Evolutionary conservation across 1,140 invertebrate genomes (phyloP).

Genomic region (Drosophila bocki): DNA sequence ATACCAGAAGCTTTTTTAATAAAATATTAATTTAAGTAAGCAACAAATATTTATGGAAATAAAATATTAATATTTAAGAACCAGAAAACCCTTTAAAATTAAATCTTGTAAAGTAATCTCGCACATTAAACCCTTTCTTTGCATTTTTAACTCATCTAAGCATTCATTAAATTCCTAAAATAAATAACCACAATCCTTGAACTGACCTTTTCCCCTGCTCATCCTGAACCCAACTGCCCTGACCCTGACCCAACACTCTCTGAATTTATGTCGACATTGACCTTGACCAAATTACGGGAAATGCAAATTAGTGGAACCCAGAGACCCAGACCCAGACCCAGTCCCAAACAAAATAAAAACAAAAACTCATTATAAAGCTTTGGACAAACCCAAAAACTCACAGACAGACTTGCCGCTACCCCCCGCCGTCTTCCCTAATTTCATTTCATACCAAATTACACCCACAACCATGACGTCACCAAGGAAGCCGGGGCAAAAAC

Average conservation of each 20-base stretch:
- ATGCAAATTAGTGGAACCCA: slow-evolving; percentile 73
- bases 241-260: slow-evolving; percentile 53
- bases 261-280: slow-evolving; percentile 67
- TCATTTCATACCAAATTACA: slow-evolving; percentile 79
- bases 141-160: neutral
- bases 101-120: neutral
- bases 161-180: slow-evolving; percentile 21
- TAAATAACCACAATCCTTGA: neutral
- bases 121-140: neutral
- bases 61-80: neutral
- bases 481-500: slow-evolving; percentile 60
- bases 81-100: neutral
- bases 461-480: slow-evolving; percentile 65
- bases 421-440: slow-evolving; percentile 51
- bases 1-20: neutral
- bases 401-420: neutral
- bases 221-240: neutral
- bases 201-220: neutral
- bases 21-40: neutral
- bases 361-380: slow-evolving; percentile 76
- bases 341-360: slow-evolving; percentile 61
- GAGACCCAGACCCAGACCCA: slow-evolving; percentile 19
- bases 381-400: slow-evolving; percentile 19
- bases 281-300: slow-evolving; percentile 70
- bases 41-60: neutral